These are phyloP conservation scores for Yoshiicerus persimilis DNA, from an alignment of 1,140 invertebrate genomes.

Conservation along the genomic window DNA sequence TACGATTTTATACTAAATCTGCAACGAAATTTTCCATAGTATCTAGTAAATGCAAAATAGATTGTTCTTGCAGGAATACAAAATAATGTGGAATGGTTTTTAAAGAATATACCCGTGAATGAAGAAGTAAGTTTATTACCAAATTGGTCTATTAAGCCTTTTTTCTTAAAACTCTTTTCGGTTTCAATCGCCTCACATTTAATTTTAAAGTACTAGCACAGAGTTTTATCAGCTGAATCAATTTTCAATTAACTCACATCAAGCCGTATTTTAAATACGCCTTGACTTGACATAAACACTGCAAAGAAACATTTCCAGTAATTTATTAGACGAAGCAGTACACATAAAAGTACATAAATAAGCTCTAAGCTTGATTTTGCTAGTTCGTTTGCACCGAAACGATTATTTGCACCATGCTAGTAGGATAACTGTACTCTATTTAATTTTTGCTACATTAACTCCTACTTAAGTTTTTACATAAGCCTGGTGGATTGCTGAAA, in stretches of 20 bases:
- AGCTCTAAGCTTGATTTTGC: not conserved
- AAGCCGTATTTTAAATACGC: not conserved
- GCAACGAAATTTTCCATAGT: no score
- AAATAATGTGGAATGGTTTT: no score
- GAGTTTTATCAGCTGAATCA: not conserved
- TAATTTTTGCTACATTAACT: conserved; percentile 1
- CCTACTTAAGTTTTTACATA: not conserved
- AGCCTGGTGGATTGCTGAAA: not conserved
- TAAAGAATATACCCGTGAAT: no score
- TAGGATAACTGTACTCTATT: not conserved
- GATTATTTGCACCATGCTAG: not conserved
- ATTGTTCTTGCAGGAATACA: no score
- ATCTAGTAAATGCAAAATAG: no score
- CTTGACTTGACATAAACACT: not conserved
- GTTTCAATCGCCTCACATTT: not conserved
- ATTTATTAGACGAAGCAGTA: not conserved
- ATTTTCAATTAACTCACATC: not conserved
- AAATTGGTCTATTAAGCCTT: not conserved
- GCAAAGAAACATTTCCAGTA: not conserved
- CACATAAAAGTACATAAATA: not conserved
- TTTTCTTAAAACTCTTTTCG: no score
- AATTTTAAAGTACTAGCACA: not conserved
- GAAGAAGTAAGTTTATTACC: no score
- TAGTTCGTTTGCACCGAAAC: not conserved
- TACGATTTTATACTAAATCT: no score